phyloP scores from a whole-genome alignment of 2,113 vertebrate genomes.

The Sylvia atricapilla region DNA sequence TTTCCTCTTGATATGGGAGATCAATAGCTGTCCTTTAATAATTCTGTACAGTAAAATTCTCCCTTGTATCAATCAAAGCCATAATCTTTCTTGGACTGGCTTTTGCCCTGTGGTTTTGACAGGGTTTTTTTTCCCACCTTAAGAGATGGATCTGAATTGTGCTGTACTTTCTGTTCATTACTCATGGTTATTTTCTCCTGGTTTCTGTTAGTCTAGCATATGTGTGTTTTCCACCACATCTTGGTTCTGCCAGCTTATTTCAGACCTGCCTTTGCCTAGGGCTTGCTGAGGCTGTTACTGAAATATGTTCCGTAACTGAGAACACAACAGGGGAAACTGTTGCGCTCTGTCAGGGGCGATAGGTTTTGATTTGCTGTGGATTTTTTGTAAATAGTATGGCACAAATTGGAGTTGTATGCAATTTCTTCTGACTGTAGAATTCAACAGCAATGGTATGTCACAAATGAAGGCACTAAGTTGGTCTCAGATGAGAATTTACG shows the following conservation, averaged over 20 bases:
- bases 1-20: not conserved
- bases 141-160: not conserved
- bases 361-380: not conserved
- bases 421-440: not conserved
- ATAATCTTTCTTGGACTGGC: accelerated
- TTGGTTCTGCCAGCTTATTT: not conserved
- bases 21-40: not conserved
- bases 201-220: not conserved
- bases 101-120: not conserved
- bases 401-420: not conserved
- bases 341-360: not conserved
- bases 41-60: not conserved
- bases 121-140: not conserved
- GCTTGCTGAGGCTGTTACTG: not conserved
- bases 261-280: not conserved
- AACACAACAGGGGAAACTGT: not conserved
- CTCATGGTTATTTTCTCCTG: not conserved
- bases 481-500: not conserved
- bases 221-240: not conserved
- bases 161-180: not conserved
- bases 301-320: not conserved
- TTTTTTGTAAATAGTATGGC: not conserved
- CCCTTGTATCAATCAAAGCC: not conserved
- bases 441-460: not conserved
- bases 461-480: not conserved